A percentile compares a stretch with the other conserved stretches of the same genome.
These are phyloP conservation scores for Trichechus manatus DNA, from an alignment of 2,113 vertebrate species.

Conservation along the genomic window DNA sequence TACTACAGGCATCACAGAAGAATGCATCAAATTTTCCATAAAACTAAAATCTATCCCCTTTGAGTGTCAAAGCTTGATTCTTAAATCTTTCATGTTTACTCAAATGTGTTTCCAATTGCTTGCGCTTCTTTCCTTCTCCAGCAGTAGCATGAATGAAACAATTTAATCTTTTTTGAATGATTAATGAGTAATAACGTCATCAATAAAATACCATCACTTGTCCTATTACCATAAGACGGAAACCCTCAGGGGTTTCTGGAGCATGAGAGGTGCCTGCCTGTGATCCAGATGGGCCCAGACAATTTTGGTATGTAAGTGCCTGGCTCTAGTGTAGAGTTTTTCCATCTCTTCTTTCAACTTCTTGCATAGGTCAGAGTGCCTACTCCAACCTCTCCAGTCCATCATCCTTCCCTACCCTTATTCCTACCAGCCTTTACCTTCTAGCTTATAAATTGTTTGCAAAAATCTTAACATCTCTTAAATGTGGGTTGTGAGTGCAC, in stretches of 20 bases:
- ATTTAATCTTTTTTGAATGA: not conserved
- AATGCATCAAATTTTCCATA: not conserved
- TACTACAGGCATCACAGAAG: not conserved
- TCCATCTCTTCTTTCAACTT: not conserved
- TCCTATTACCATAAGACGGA: not conserved
- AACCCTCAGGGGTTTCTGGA: not conserved
- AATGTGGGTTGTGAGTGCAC: not conserved
- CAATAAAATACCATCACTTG: not conserved
- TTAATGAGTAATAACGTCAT: not conserved
- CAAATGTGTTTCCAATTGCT: not conserved
- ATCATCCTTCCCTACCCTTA: not conserved
- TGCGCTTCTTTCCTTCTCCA: not conserved
- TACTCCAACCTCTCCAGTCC: not conserved
- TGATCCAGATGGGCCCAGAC: not conserved
- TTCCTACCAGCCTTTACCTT: not conserved
- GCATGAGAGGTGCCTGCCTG: not conserved
- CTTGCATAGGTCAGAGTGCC: not conserved
- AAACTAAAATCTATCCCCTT: not conserved
- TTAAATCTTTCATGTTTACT: slow-evolving; percentile 7
- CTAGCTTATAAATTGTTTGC: not conserved
- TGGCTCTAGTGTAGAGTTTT: slow-evolving; percentile 11
- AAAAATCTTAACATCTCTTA: slow-evolving; percentile 26
- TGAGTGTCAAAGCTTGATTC: slow-evolving; percentile 25
- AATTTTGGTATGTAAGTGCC: not conserved
- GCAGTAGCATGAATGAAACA: not conserved